Base-by-base conservation (phyloP, 2,888 invertebrate species). In the Fragum whitleyi region DNA sequence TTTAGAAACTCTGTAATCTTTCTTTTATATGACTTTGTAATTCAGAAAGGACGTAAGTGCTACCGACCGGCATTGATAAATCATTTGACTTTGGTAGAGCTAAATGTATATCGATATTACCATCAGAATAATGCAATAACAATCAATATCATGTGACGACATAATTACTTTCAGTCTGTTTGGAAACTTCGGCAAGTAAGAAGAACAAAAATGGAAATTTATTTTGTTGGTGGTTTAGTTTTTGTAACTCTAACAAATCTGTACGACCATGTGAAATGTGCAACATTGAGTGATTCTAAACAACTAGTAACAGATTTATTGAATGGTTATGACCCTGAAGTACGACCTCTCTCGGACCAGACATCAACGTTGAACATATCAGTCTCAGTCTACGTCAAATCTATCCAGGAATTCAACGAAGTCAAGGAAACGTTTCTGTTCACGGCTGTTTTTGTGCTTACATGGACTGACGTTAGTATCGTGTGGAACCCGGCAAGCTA, bases 351-450 rank as follows among this genome's bases (percentile, higher is more conserved):
- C 1, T 28, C 14, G 1, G 26, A 78, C 36, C 76, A 81, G 47
- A 68, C 28, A 9, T 39, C 81, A 0, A 39, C 59, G 14, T 11
- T 62, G 36, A 32, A 29, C 2, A 62, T 84, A 0, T 14, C 42
- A 16, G 21, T 79, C 11, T 36, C 59, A 39, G 55, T 81, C 1
- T 71, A 76, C 36, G 61, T 81, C 5, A 71, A 69, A 23, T 59
- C 76, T 29, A 77, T 84, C n/a, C 76, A 79, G 16, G 77, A 79
- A 11, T 67, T 84, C n/a, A 75, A 84, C 42, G 84, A 84, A 47
- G 74, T 79, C 5, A 51, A 65, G 23, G 84, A 79, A 29, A 77
- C 74, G 51, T 55, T 84, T 26, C 65, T 74, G 14, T 59, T 72
- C 11, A 65, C 67, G 5, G 79, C 73, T 2, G 77, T 61, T 3